A percentile compares a stretch with the other conserved stretches of the same genome.
phyloP scores from a whole-genome alignment of 1,140 invertebrate genomes.

The Stegodyphus mimosarum region DNA sequence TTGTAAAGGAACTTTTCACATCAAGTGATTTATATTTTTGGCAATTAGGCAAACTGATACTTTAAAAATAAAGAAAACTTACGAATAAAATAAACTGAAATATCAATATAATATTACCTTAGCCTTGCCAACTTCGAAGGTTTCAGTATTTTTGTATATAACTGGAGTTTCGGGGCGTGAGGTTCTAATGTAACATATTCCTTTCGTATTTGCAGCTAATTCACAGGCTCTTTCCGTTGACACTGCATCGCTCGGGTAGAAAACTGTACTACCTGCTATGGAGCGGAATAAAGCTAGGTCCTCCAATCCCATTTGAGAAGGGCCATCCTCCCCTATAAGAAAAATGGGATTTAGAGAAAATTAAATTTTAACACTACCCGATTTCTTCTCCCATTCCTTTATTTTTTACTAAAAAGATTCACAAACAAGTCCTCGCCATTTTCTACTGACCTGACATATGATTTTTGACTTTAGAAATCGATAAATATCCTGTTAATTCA shows the following conservation, averaged over 20 bases:
- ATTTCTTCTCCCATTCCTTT: no score
- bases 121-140: conserved; percentile 77
- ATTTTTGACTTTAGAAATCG: no score
- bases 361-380: no score
- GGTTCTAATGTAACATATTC: conserved; percentile 95
- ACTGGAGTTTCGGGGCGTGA: conserved; percentile 89
- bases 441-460: no score
- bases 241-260: conserved; percentile 97
- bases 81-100: neutral
- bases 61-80: no score
- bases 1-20: no score
- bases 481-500: no score
- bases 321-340: conserved; percentile 88
- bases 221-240: conserved; percentile 92
- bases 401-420: no score
- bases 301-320: conserved; percentile 99
- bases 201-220: conserved; percentile 93
- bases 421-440: no score
- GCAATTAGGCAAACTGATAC: no score
- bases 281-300: conserved; percentile 95
- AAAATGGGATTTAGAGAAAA: neutral
- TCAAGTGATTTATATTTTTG: no score
- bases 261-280: conserved; percentile 91
- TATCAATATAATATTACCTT: conserved; percentile 67
- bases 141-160: conserved; percentile 87